Evolutionary conservation across 2,888 invertebrate genomes (phyloP), one percentile per base, ranked within the genome.

Genomic region (Diarsia mendica): DNA sequence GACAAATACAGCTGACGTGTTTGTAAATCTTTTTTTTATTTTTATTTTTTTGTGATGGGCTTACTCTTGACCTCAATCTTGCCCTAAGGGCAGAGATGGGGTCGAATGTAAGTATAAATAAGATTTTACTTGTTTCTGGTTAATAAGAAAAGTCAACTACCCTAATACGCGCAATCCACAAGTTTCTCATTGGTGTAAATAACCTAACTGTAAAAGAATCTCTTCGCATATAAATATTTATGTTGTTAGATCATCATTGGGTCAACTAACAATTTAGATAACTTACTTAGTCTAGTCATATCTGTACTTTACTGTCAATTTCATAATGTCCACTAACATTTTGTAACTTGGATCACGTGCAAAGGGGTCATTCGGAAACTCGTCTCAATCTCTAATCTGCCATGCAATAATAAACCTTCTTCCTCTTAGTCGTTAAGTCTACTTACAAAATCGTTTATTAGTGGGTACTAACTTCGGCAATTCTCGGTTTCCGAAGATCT

Each of bases 331-430:
- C 8, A 33, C 20, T 77, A 46, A 65, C 33, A 61, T 49, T 49
- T 49, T 77, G 53, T 71, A n/a, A 63, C 15, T 70, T 49, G 13
- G 23, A 58, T 23, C 70, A 79, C 55, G 20, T 58, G 58, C 33
- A 49, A 78, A 69, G 44, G 20, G 23, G 20, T 20, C 18, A 55
- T 51, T 58, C 33, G 4, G 15, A 1, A 33, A 33, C 2, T 18
- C 28, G 18, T 1, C 28, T 48, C 2, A 20, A 10, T 4, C 15
- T 0, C 13, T 11, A 46, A 77, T 33, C 8, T 51, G n/a, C n/a
- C 53, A 6, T 71, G n/a, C 79, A 77, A 79, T 51, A 79, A 60
- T 49, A 48, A 18, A 71, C 49, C n/a, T n/a, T n/a, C n/a, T n/a
- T n/a, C n/a, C n/a, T n/a, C n/a, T n/a, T n/a, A n/a, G n/a, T n/a